Conservation (phyloP, 2,797 vertebrate species). For the Danio tinwini region DNA sequence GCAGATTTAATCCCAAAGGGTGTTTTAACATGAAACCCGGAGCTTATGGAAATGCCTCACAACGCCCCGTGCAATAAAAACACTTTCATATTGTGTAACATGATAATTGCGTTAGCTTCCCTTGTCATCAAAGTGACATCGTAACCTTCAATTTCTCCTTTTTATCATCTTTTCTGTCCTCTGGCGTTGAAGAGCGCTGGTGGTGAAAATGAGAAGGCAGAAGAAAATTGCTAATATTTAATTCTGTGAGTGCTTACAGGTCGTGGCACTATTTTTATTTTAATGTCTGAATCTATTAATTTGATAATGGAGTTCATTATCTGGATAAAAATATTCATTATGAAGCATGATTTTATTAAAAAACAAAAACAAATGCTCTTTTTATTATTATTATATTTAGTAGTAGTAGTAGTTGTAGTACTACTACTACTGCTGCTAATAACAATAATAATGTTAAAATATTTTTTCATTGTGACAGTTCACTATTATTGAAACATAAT, state of each 20-base stretch:
- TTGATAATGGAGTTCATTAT: too few species aligned
- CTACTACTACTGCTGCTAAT: too few species aligned
- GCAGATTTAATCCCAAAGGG: constrained; percentile 18
- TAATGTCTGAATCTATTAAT: too few species aligned
- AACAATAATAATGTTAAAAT: too few species aligned
- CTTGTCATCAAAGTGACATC: constrained; percentile 11
- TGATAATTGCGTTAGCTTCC: constrained; percentile 2
- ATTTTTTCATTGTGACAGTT: too few species aligned
- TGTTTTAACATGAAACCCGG: neutral
- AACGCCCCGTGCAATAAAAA: neutral
- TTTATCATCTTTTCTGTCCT: neutral
- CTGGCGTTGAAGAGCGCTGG: constrained; percentile 2
- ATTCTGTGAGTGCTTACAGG: neutral
- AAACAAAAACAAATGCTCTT: too few species aligned
- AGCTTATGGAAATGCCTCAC: constrained; percentile 24
- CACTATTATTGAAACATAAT: too few species aligned
- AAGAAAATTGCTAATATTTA: neutral
- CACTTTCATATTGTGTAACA: constrained; percentile 1
- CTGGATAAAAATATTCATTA: too few species aligned
- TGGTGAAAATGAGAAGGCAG: neutral
- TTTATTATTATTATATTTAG: too few species aligned
- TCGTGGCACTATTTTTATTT: too few species aligned
- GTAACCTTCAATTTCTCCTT: neutral
- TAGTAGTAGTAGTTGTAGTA: too few species aligned
- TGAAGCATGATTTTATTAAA: too few species aligned